Evolutionary conservation across 2,888 invertebrate genomes (phyloP), one percentile per base, ranked within the genome.

Genomic region (Eudasyphora cyanicolor): DNA sequence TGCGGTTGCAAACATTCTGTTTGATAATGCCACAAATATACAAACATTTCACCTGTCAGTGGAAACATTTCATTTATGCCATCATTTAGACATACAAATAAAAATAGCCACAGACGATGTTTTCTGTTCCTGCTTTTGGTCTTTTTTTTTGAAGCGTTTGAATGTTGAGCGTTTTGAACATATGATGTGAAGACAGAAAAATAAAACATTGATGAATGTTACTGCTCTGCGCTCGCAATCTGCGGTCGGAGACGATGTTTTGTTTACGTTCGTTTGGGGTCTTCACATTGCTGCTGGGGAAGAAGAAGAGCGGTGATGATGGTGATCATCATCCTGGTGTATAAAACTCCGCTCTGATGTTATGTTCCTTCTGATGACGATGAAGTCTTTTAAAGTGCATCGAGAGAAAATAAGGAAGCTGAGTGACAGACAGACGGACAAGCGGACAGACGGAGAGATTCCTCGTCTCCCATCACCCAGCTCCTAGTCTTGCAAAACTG

Each of bases 1-100:
- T 17, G 29, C 14, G 32, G 17, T 10, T 62, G 0, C 62, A n/a
- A n/a, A 14, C 27, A 57, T 49, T 67, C 32, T 27, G 14, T 51
- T 14, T 49, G 71, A 51, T 70, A 80, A 77, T 78, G 54, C 62
- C 60, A 64, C 49, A 71, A 70, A 83, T 74, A 78, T 76, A 78
- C 57, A 79, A 81, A 81, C 81, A 84, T 84, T 84, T 84, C 84
- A 81, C 81, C 81, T 84, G 84, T 84, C 84, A 84, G 73, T 73
- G 42, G 57, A 84, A 84, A 81, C 84, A 84, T 84, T 84, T 84
- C 84, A 84, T 81, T 84, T 84, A 81, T 84, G 84, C 84, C 82
- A 84, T 82, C 79, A 79, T 82, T 82, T 79, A 82, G 84, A 82
- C 73, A 76, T 45, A 79, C 79, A 77, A 79, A 78, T 62, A 62